Base-by-base conservation (phyloP, 2,888 invertebrate genomes). In the Pediacus dermestoides region DNA sequence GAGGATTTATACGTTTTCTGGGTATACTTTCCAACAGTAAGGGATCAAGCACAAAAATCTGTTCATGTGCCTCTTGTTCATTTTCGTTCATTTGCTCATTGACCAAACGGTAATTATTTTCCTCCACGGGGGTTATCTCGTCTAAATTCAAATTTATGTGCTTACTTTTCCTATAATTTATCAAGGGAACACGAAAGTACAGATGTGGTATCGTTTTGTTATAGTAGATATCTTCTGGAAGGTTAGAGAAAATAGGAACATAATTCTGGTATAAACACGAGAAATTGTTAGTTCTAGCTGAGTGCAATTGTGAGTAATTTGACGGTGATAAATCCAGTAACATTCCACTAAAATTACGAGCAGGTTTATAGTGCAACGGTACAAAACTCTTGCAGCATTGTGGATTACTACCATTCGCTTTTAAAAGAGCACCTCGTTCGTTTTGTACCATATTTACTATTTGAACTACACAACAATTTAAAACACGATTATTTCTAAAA, bases 1-100 rank as follows among this genome's bases (percentile, higher is more conserved):
- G 49, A 37, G 53, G 48, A 51, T 63, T 61, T 14, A 46, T 47
- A 43, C 53, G 52, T 46, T 55, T 57, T 55, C 58, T 65, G 45
- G 62, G 53, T 15, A 74, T 72, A 48, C 74, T 73, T 62, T 76
- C 70, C 40, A 77, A 66, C 21, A 73, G 54, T 38, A 73, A 52
- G 23, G 75, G 74, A 57, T 74, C 74, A 39, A 75, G 63, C 39
- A 76, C 63, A 36, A 74, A 18, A 6, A 18, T 18, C n/a, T 18
- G 6, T n/a, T 55, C 47, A 28, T 27, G 40, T 25, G 15, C 4
- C 18, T n/a, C n/a, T n/a, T n/a, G n/a, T n/a, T n/a, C n/a, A n/a
- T n/a, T n/a, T 4, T 13, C 4, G 8, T 18, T 16, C 9, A 31
- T 16, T 13, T 11, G 28, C 12, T 35, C 40, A 11, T 26, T 7